A percentile compares a stretch with the other conserved stretches of the same genome.
These are phyloP conservation scores for Salvelinus fontinalis DNA, from an alignment of 2,113 vertebrate genomes.

Conservation along the genomic window DNA sequence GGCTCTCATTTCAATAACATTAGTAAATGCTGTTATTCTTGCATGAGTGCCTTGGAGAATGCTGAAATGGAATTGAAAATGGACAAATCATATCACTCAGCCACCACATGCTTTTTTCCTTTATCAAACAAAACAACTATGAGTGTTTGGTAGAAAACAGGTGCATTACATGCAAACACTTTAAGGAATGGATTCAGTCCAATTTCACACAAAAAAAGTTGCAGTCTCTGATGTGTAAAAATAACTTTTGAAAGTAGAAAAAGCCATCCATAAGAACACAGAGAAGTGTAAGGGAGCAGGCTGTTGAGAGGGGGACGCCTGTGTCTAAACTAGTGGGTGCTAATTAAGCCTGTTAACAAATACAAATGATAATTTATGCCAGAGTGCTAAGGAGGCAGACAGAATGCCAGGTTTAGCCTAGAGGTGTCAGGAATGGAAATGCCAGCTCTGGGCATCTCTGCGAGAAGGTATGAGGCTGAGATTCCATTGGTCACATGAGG, in stretches of 20 bases:
- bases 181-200: not conserved
- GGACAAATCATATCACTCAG: not conserved
- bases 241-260: not conserved
- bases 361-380: slow-evolving; percentile 15
- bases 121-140: not conserved
- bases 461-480: slow-evolving; percentile 29
- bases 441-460: slow-evolving; percentile 37
- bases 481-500: slow-evolving; percentile 45
- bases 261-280: slow-evolving; percentile 45
- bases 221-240: not conserved
- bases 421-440: slow-evolving; percentile 56
- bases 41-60: slow-evolving; percentile 14
- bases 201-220: not conserved
- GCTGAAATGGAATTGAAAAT: slow-evolving; percentile 1
- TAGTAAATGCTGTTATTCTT: slow-evolving; percentile 16
- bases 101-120: not conserved
- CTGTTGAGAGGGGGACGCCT: slow-evolving; percentile 58
- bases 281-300: slow-evolving; percentile 48
- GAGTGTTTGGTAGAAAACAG: not conserved
- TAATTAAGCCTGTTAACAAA: slow-evolving; percentile 55
- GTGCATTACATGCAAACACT: not conserved
- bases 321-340: slow-evolving; percentile 68
- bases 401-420: slow-evolving; percentile 42
- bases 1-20: slow-evolving; percentile 12
- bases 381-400: slow-evolving; percentile 62